Percentiles rank a stretch among this genome's conserved stretches.
Conservation (phyloP, 92 coral and sea anemone genomes). For the Zoanthus sociatus region DNA sequence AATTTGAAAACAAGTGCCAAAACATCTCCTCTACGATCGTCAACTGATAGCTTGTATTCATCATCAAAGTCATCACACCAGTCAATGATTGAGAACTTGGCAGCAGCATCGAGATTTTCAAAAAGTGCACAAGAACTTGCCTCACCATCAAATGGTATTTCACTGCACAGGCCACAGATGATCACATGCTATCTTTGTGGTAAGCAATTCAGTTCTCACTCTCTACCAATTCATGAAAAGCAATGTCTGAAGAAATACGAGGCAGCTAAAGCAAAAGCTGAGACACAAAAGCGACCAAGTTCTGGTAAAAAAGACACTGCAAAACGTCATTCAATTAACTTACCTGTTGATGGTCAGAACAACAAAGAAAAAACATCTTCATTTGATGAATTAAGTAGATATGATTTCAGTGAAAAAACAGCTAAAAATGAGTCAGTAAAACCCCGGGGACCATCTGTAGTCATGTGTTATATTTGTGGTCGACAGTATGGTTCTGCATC, state of each 20-base stretch:
- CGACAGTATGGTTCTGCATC: constrained; percentile 93
- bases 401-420: background rate
- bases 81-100: constrained; percentile 32
- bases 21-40: constrained; percentile 14
- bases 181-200: constrained; percentile 96
- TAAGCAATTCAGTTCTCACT: constrained; percentile 85
- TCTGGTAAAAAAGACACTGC: constrained; percentile 16
- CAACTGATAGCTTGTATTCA: constrained; percentile 30
- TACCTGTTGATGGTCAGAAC: constrained; percentile 72
- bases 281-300: constrained; percentile 51
- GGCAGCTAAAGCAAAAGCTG: constrained; percentile 62
- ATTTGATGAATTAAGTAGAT: background rate
- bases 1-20: background rate
- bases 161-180: constrained; percentile 70
- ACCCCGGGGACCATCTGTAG: constrained; percentile 60
- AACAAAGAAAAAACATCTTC: constrained; percentile 35
- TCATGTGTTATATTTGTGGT: constrained; percentile 93
- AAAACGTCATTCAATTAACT: constrained; percentile 68
- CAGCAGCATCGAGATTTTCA: constrained; percentile 51
- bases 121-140: constrained; percentile 50
- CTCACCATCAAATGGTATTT: constrained; percentile 44
- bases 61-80: constrained; percentile 5
- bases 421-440: background rate
- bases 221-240: constrained; percentile 91
- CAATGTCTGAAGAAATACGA: constrained; percentile 95